These are phyloP conservation scores for Eupithecia pulchellata DNA, from an alignment of 2,888 invertebrate species.

Conservation along the genomic window DNA sequence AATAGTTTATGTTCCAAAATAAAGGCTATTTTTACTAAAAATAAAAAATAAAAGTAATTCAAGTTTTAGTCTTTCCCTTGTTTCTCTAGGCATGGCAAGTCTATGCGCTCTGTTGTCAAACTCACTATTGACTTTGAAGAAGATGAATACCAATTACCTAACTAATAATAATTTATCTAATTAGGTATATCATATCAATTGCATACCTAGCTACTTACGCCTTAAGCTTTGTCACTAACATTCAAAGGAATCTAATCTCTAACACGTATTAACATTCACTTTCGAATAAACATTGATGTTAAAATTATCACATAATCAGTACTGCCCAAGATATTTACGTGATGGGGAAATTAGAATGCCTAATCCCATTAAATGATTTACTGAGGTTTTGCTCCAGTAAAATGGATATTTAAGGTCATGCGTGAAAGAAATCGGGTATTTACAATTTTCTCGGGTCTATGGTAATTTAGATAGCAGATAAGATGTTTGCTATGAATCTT, in stretches of 20 bases:
- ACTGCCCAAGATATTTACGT: neutral
- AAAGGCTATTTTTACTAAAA: no score
- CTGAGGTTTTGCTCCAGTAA: neutral
- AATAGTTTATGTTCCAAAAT: no score
- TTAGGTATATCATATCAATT: neutral
- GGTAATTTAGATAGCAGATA: no score
- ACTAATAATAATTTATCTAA: neutral
- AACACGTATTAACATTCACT: constrained; percentile 17
- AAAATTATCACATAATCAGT: neutral
- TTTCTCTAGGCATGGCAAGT: neutral
- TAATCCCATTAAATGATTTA: neutral
- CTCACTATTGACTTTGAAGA: constrained; percentile 7
- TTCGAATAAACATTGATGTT: constrained; percentile 22
- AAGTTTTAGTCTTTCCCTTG: no score
- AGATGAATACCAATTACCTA: neutral
- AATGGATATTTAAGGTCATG: neutral
- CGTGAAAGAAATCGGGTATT: no score
- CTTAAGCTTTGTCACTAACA: constrained; percentile 37
- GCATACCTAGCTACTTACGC: constrained; percentile 20
- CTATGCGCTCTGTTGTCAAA: neutral
- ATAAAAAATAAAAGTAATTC: no score
- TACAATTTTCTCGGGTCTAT: no score
- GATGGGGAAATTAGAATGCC: neutral
- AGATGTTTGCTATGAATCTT: no score
- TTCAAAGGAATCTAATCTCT: constrained; percentile 15